A percentile compares a stretch with the other conserved stretches of the same genome.
Evolutionary conservation across 2,888 invertebrate species (phyloP).

Genomic region (Drosophila neutralis): DNA sequence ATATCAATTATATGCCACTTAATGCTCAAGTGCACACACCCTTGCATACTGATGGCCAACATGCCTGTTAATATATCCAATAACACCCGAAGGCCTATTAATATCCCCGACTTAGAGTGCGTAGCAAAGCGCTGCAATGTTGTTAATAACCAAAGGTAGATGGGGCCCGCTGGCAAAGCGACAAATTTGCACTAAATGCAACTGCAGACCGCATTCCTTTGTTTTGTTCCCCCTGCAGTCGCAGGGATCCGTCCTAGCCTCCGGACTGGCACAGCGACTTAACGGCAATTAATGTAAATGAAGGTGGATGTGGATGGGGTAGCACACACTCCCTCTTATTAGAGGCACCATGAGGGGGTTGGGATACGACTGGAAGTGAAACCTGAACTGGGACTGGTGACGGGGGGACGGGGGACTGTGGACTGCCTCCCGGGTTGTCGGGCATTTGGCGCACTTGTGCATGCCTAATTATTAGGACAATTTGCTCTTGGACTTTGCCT

Average conservation of each 20-base stretch:
- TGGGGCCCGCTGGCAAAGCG: conserved; percentile 43
- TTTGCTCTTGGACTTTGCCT: conserved; percentile 78
- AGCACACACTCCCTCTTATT: conserved; percentile 20
- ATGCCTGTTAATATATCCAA: conserved; percentile 72
- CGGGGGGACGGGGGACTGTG: no score
- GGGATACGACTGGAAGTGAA: background rate
- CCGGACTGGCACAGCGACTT: conserved; percentile 58
- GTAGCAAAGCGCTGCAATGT: conserved; percentile 35
- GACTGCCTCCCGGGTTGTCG: conserved; percentile 6
- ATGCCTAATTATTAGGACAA: conserved; percentile 79
- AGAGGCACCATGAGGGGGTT: background rate
- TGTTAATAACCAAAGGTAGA: conserved; percentile 67
- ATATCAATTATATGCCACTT: conserved; percentile 64
- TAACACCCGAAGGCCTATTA: conserved; percentile 67
- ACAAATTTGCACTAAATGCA: conserved; percentile 72
- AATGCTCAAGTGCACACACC: conserved; percentile 5
- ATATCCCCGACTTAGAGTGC: conserved; percentile 40
- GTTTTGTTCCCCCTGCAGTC: background rate
- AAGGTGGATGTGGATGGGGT: conserved; percentile 54
- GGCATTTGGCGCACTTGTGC: conserved; percentile 71
- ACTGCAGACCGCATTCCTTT: conserved; percentile 30
- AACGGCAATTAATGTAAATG: conserved; percentile 79
- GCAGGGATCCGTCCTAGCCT: conserved; percentile 9
- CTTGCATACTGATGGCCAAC: conserved; percentile 37
- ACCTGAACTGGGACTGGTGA: background rate